A percentile compares a stretch with the other conserved stretches of the same genome.
Conservation (phyloP, 2,797 vertebrate species). For the Bovichtus diacanthus region DNA sequence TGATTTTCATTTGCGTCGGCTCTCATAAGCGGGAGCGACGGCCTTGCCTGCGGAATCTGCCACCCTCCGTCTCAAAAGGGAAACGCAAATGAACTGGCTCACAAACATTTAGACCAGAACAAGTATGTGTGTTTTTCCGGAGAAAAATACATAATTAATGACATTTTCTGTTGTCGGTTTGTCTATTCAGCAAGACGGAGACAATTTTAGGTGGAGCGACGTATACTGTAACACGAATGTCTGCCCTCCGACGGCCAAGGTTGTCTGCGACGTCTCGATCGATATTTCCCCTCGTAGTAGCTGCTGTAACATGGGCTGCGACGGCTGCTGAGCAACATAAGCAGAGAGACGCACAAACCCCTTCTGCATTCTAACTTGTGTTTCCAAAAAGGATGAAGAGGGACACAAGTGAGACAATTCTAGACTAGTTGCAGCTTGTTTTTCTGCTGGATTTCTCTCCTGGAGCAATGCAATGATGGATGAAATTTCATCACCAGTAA, state of each 20-base stretch:
- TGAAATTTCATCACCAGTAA: constrained; percentile 16
- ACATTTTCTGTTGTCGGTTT: constrained; percentile 23
- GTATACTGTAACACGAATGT: constrained; percentile 33
- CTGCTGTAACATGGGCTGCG: constrained; percentile 45
- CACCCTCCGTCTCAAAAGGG: not conserved
- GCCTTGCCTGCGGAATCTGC: constrained; percentile 29
- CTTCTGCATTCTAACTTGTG: constrained; percentile 1
- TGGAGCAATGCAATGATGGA: not conserved
- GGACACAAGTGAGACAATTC: constrained; percentile 4
- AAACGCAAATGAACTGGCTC: constrained; percentile 43
- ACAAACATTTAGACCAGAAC: constrained; percentile 42
- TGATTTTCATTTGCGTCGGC: constrained; percentile 30
- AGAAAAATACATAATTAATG: constrained; percentile 66
- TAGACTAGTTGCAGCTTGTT: constrained; percentile 17
- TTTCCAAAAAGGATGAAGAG: constrained; percentile 9
- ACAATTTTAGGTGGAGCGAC: constrained; percentile 37
- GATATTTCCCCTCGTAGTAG: constrained; percentile 37
- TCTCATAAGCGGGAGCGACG: constrained; percentile 43
- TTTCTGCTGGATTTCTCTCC: not conserved
- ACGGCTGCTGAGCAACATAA: constrained; percentile 42
- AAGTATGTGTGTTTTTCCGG: constrained; percentile 22
- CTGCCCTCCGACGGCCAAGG: constrained; percentile 66
- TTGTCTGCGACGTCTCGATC: constrained; percentile 55
- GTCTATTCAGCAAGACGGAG: constrained; percentile 27
- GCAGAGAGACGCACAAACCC: not conserved